Base-by-base conservation (phyloP, 2,113 vertebrate species). In the Protomyctophum bolini region DNA sequence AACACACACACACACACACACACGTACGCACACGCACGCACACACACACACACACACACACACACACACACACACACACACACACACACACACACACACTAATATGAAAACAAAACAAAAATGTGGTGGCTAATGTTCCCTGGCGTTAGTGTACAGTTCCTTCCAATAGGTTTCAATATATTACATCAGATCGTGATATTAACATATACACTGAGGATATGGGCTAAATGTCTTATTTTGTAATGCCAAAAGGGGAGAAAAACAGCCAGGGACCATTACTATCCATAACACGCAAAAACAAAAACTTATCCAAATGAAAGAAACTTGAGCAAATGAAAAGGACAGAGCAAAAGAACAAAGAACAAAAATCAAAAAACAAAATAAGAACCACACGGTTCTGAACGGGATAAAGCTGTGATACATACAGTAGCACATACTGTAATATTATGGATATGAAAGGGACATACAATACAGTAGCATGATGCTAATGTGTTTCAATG, bases 181-280 rank as follows among this genome's bases (percentile, higher is more conserved):
- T 8, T 61, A 3, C 29, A 67, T 55, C n/a, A 58, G 10, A 58
- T 29, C 2, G 21, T 58, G 6, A 15, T 8, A 67, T 61, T 50
- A 62, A 11, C 12, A 72, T 9, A 52, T 9, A 52, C 7, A 70
- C 11, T 14, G 28, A 12, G n/a, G 56, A 7, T 51, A 15, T 58
- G 61, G 10, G 15, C 1, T 28, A 15, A 29, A 12, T 54, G 28
- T n/a, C 29, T 63, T 49, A 9, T 29, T 72, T 10, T 75, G 70
- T 54, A 80, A 61, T 61, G 67, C 65, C 49, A 33, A 68, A 63
- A 75, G 72, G 62, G 5, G 72, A 64, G 51, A 57, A 72, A 73
- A 61, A 63, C 72, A 85, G 85, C 85, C 86, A 88, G 81, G 83
- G 85, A 87, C 72, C 75, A 83, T 85, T 81, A 75, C 82, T 83